phyloP scores from a whole-genome alignment of 1,140 invertebrate genomes.

The Drosophila gunungcola region DNA sequence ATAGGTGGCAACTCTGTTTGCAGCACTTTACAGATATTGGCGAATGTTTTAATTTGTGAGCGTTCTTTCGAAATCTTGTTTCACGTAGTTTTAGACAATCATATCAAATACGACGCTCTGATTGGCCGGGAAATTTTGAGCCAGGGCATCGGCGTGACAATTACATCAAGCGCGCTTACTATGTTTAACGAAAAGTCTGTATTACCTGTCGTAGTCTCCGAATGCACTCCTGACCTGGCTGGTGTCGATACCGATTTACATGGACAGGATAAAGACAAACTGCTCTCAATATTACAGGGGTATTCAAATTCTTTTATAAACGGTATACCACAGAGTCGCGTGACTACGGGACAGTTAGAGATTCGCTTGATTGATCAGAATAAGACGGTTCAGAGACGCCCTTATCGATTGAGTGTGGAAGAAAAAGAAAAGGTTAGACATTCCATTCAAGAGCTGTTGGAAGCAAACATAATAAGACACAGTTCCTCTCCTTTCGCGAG shows the following conservation, averaged over 20 bases:
- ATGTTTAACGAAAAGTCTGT: too few species aligned
- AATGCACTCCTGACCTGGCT: background rate
- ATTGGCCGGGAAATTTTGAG: too few species aligned
- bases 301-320: background rate
- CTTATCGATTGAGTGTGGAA: constrained; percentile 5
- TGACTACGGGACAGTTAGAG: constrained; percentile 10
- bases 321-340: constrained; percentile 7
- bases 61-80: too few species aligned
- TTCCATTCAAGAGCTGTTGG: constrained; percentile 1
- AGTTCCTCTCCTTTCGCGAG: too few species aligned
- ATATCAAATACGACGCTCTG: too few species aligned
- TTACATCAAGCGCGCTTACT: too few species aligned
- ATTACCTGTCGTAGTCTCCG: background rate
- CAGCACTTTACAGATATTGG: too few species aligned
- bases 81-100: too few species aligned
- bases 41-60: too few species aligned
- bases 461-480: background rate
- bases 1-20: too few species aligned
- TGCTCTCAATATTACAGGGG: too few species aligned
- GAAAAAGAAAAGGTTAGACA: constrained; percentile 6
- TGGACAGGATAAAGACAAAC: background rate
- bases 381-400: constrained; percentile 6
- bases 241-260: background rate
- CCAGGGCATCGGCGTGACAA: too few species aligned
- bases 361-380: constrained; percentile 17